A percentile compares a stretch with the other conserved stretches of the same genome.
Evolutionary conservation across 2,113 vertebrate genomes (phyloP).

Genomic region (Chaetura pelagica): DNA sequence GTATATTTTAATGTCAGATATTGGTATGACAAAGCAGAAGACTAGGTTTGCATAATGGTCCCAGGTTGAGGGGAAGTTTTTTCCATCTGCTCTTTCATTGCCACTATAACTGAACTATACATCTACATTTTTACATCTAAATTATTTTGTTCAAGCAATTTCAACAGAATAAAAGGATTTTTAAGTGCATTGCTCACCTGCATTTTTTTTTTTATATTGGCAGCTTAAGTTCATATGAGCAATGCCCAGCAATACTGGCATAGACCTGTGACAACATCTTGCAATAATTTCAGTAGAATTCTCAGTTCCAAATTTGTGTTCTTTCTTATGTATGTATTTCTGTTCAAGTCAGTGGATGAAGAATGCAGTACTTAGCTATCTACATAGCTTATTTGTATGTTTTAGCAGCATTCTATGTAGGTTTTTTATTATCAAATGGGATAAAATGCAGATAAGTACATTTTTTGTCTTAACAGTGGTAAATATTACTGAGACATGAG

Average conservation of each 20-base stretch:
- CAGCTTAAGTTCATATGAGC: neutral
- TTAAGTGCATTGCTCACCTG: neutral
- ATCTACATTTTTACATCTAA: neutral
- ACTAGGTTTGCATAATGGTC: neutral
- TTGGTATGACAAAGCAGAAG: neutral
- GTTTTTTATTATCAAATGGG: neutral
- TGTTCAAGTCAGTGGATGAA: neutral
- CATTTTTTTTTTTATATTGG: neutral
- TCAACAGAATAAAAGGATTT: neutral
- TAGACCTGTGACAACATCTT: neutral
- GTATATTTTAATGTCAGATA: neutral
- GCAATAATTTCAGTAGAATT: neutral
- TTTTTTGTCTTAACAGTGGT: neutral
- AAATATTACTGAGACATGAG: neutral
- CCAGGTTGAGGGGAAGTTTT: neutral
- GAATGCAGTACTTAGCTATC: neutral
- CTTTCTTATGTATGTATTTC: neutral
- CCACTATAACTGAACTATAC: neutral
- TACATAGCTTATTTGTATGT: neutral
- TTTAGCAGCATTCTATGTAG: neutral
- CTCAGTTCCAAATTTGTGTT: neutral
- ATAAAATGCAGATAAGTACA: neutral
- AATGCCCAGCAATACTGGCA: neutral
- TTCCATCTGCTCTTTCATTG: neutral
- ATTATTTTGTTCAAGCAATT: neutral